Evolutionary conservation across 2,888 invertebrate genomes (phyloP).

Genomic region (Clanis bilineata): DNA sequence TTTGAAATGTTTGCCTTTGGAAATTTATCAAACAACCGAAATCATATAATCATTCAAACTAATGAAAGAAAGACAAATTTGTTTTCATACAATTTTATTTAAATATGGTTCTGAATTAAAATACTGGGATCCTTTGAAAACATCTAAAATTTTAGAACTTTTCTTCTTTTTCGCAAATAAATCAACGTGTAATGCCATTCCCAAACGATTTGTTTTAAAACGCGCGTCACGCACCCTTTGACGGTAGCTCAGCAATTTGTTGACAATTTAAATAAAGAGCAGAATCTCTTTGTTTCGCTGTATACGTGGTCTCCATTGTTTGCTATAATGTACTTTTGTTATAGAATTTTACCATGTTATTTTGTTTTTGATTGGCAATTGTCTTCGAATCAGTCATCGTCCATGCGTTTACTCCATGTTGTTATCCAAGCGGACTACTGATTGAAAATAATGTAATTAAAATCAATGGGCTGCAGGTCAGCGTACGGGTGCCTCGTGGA

Average conservation of each 20-base stretch:
- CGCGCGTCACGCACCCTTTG: conserved; percentile 56
- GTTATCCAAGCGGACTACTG: no score
- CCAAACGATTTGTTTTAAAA: conserved; percentile 49
- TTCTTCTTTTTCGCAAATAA: background rate
- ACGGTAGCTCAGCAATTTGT: conserved; percentile 48
- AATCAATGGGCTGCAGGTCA: no score
- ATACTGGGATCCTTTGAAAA: background rate
- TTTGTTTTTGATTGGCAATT: background rate
- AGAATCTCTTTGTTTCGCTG: conserved; percentile 21
- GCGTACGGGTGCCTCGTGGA: no score
- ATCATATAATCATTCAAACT: background rate
- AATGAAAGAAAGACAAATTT: no score
- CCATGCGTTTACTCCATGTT: no score
- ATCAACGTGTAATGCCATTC: conserved; percentile 37
- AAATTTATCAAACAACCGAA: background rate
- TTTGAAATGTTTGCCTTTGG: background rate
- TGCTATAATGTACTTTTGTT: background rate
- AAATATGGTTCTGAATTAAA: no score
- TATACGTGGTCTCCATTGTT: background rate
- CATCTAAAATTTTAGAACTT: background rate
- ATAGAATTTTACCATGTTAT: background rate
- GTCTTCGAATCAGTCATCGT: background rate
- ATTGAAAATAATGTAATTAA: no score
- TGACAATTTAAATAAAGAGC: conserved; percentile 53
- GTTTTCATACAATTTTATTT: no score